Conservation (phyloP, 1,140 invertebrate species). For the Bombus impatiens region DNA sequence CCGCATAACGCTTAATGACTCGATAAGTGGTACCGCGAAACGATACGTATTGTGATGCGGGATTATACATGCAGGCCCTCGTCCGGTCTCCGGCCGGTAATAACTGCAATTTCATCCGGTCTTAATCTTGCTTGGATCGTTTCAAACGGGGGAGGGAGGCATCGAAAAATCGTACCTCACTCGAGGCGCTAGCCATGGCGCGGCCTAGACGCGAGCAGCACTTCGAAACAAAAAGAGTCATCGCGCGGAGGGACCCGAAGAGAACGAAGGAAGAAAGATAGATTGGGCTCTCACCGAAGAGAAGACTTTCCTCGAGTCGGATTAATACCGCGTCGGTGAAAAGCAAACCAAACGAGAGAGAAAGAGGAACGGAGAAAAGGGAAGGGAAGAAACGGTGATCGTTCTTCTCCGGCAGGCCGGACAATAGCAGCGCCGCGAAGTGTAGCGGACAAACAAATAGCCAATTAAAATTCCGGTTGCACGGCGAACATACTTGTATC, state of each 20-base stretch:
- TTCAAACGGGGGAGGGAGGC: not conserved
- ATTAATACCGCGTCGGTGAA: conserved; percentile 67
- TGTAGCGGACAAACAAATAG: conserved; percentile 80
- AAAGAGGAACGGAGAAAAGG: not conserved
- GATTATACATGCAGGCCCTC: conserved; percentile 24
- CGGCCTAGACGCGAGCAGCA: not conserved
- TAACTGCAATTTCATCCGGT: conserved; percentile 52
- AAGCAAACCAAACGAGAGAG: conserved; percentile 60
- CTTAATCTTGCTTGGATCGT: conserved; percentile 33
- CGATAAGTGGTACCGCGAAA: conserved; percentile 42
- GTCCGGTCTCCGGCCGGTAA: conserved; percentile 16
- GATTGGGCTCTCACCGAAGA: not conserved
- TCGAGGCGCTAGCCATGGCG: not conserved
- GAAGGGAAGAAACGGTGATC: conserved; percentile 64
- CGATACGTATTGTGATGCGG: conserved; percentile 31
- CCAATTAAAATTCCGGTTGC: conserved; percentile 80
- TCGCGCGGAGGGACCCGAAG: not conserved
- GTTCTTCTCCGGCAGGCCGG: conserved; percentile 66
- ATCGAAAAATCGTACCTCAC: conserved; percentile 11
- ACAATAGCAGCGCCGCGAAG: conserved; percentile 76
- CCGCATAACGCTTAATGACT: conserved; percentile 41
- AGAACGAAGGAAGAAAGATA: not conserved
- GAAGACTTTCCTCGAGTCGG: conserved; percentile 41
- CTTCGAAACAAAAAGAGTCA: not conserved
- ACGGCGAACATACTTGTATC: conserved; percentile 79